phyloP scores from a whole-genome alignment of 1,140 invertebrate species.

The Adoxophyes honmai region DNA sequence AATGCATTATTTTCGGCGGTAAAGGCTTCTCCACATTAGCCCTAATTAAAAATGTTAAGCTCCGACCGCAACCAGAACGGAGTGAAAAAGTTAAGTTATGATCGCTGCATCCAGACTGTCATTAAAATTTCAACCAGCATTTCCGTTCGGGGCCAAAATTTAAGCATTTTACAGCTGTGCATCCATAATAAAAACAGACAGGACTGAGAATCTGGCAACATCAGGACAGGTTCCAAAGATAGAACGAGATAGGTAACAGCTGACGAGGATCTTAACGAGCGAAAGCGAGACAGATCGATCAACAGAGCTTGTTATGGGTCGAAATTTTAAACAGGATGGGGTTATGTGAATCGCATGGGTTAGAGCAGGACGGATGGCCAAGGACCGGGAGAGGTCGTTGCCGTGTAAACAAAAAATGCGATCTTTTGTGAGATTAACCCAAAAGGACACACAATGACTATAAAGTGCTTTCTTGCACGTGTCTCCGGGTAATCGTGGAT shows the following conservation, averaged over 20 bases:
- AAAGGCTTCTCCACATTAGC: background rate
- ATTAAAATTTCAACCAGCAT: slow-evolving; percentile 13
- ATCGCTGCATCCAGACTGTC: slow-evolving; percentile 1
- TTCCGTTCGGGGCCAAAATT: slow-evolving; percentile 8
- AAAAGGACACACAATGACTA: slow-evolving; percentile 16
- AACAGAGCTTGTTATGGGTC: slow-evolving; percentile 42
- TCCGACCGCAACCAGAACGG: background rate
- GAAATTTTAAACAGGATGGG: slow-evolving; percentile 29
- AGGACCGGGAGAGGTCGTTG: slow-evolving; percentile 42
- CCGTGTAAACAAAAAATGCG: slow-evolving; percentile 50
- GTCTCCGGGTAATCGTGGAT: background rate
- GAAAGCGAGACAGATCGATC: slow-evolving; percentile 66
- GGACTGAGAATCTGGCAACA: slow-evolving; percentile 36
- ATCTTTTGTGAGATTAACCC: slow-evolving; percentile 51
- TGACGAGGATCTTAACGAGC: slow-evolving; percentile 44
- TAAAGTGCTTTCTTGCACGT: slow-evolving; percentile 7
- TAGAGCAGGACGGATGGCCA: slow-evolving; percentile 40
- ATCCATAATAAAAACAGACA: background rate
- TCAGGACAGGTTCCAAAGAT: slow-evolving; percentile 48
- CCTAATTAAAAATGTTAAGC: background rate
- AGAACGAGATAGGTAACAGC: slow-evolving; percentile 35
- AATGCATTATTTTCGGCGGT: no score
- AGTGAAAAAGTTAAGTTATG: slow-evolving; percentile 8
- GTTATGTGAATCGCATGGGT: slow-evolving; percentile 19
- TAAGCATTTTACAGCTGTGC: background rate